Evolutionary conservation across 2,113 vertebrate species (phyloP).

Genomic region (Perca fluviatilis): DNA sequence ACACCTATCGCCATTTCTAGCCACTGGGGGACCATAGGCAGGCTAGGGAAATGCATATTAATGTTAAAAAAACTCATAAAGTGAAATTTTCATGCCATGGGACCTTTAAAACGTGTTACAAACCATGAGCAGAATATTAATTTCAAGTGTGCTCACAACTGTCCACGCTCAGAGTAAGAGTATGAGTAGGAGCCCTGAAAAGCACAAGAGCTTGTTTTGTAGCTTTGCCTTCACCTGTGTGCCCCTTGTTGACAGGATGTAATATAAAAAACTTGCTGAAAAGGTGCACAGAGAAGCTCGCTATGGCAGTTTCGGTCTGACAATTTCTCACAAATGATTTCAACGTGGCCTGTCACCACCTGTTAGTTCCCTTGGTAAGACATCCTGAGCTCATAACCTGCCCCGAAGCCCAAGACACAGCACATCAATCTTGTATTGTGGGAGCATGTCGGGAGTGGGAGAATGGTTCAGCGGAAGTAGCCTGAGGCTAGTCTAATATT

Average conservation of each 20-base stretch:
- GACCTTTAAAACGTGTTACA: neutral
- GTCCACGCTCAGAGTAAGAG: neutral
- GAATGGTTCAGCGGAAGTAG: constrained; percentile 35
- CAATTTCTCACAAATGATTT: constrained; percentile 59
- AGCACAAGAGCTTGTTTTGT: constrained; percentile 28
- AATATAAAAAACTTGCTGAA: constrained; percentile 52
- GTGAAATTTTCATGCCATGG: too few species aligned
- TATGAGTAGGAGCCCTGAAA: constrained; percentile 21
- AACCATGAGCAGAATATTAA: neutral
- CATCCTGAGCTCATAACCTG: constrained; percentile 54
- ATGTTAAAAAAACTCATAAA: too few species aligned
- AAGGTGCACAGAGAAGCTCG: constrained; percentile 26
- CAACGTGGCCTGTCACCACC: constrained; percentile 61
- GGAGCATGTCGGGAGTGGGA: constrained; percentile 38
- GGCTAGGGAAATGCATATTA: too few species aligned
- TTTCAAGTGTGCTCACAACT: neutral
- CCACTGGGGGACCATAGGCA: too few species aligned
- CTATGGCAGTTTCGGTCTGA: constrained; percentile 32
- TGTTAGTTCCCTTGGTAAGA: constrained; percentile 48
- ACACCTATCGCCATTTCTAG: too few species aligned
- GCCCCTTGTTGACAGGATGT: constrained; percentile 49
- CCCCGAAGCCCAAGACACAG: constrained; percentile 57
- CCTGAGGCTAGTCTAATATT: constrained; percentile 56
- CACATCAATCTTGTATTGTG: constrained; percentile 66
- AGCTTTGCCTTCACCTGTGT: constrained; percentile 35